A percentile compares a stretch with the other conserved stretches of the same genome.
Conservation (phyloP, 2,888 invertebrate genomes). For the Scrobipalpa atriplicella region DNA sequence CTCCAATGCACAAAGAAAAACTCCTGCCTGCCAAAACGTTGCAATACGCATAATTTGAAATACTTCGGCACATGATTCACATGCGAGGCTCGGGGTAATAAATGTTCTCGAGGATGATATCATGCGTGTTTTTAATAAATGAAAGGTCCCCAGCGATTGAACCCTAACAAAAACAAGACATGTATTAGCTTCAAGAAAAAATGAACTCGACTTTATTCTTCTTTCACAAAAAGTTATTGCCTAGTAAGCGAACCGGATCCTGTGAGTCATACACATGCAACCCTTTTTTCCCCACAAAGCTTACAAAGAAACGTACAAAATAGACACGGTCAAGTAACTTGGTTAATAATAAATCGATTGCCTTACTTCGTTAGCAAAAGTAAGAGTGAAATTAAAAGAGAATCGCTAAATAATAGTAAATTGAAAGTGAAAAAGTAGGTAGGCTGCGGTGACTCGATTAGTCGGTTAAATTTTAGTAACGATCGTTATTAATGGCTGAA, state of each 20-base stretch:
- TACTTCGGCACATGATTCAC: neutral
- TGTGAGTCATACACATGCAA: slow-evolving; percentile 29
- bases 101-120: slow-evolving; percentile 28
- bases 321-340: slow-evolving; percentile 15
- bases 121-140: slow-evolving; percentile 27
- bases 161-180: slow-evolving; percentile 29
- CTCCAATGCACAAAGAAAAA: slow-evolving; percentile 23
- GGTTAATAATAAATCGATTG: slow-evolving; percentile 28
- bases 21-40: neutral
- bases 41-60: slow-evolving; percentile 13
- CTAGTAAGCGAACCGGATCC: slow-evolving; percentile 34
- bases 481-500: slow-evolving; percentile 41
- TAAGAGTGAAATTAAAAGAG: slow-evolving; percentile 48
- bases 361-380: slow-evolving; percentile 40
- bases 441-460: slow-evolving; percentile 38
- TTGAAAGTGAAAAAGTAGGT: slow-evolving; percentile 53
- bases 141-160: slow-evolving; percentile 30
- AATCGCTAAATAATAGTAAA: slow-evolving; percentile 47
- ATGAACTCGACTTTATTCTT: slow-evolving; percentile 29
- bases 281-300: slow-evolving; percentile 24
- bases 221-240: slow-evolving; percentile 31
- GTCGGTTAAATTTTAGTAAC: slow-evolving; percentile 39
- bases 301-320: slow-evolving; percentile 16
- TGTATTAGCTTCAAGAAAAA: slow-evolving; percentile 24
- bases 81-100: neutral